Conservation (phyloP, 2,797 vertebrate genomes). For the Syngnathus rostellatus region DNA sequence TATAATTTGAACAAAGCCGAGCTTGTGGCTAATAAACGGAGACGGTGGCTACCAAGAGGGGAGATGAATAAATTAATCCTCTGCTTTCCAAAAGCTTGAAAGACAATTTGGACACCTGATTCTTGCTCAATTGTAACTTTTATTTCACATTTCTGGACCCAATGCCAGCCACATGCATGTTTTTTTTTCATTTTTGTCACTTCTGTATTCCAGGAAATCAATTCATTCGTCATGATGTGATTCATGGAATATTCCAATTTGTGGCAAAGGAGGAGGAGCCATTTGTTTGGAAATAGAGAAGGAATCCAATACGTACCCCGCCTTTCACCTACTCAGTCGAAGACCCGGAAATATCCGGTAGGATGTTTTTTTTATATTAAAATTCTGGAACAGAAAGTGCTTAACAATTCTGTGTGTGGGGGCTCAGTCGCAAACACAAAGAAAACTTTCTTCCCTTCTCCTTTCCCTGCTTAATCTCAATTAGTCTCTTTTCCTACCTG, state of each 20-base stretch:
- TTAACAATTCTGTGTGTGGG: too few relatives aligned
- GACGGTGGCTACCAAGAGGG: neutral
- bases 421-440: too few relatives aligned
- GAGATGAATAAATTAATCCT: neutral
- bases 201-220: neutral
- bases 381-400: neutral
- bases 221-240: neutral
- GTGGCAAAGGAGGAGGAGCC: neutral
- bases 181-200: neutral
- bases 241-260: neutral
- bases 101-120: neutral
- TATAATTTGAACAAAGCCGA: neutral
- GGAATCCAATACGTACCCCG: neutral
- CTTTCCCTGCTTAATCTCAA: conserved; percentile 28
- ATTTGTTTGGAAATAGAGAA: neutral
- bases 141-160: neutral
- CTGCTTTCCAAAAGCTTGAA: neutral
- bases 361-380: neutral
- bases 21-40: neutral
- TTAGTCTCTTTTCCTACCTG: conserved; percentile 46
- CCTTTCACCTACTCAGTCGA: neutral
- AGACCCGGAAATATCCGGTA: neutral
- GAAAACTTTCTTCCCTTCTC: too few relatives aligned
- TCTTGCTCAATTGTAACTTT: neutral
- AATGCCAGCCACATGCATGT: neutral